These are phyloP conservation scores for Microtus richardsoni DNA, from an alignment of 2,113 vertebrate species.

Conservation along the genomic window DNA sequence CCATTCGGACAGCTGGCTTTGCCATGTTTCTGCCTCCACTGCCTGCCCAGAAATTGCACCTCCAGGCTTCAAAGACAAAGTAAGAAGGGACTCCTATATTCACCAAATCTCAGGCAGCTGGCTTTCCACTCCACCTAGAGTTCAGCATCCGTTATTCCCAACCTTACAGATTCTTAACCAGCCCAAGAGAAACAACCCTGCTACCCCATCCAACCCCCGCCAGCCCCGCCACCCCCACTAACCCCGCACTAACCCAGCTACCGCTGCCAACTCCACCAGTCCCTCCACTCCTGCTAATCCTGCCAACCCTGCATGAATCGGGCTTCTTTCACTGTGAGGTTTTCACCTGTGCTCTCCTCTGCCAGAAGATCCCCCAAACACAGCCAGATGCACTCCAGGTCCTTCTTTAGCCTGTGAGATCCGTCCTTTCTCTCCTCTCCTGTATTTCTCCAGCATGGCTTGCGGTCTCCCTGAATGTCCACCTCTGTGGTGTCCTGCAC, in stretches of 20 bases:
- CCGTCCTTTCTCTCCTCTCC: no score
- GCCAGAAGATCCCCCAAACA: not conserved
- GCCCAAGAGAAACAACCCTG: not conserved
- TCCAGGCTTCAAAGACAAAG: not conserved
- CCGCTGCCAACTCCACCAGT: no score
- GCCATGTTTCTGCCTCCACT: not conserved
- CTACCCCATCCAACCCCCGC: no score
- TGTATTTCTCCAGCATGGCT: not conserved
- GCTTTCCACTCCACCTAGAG: not conserved
- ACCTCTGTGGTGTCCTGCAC: no score
- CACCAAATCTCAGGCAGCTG: not conserved
- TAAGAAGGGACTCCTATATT: not conserved
- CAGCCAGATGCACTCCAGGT: not conserved
- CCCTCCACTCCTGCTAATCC: accelerated
- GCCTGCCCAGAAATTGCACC: not conserved
- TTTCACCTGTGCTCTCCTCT: not conserved
- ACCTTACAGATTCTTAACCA: not conserved
- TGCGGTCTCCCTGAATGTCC: not conserved
- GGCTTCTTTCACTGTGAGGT: not conserved
- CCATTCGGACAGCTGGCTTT: not conserved
- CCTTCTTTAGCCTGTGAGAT: not conserved
- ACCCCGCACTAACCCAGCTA: no score
- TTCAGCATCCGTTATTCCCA: no score
- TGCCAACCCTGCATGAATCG: not conserved
- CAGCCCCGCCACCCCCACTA: no score